These are phyloP conservation scores for Andrena minutula DNA, from an alignment of 2,888 invertebrate species.

Conservation along the genomic window DNA sequence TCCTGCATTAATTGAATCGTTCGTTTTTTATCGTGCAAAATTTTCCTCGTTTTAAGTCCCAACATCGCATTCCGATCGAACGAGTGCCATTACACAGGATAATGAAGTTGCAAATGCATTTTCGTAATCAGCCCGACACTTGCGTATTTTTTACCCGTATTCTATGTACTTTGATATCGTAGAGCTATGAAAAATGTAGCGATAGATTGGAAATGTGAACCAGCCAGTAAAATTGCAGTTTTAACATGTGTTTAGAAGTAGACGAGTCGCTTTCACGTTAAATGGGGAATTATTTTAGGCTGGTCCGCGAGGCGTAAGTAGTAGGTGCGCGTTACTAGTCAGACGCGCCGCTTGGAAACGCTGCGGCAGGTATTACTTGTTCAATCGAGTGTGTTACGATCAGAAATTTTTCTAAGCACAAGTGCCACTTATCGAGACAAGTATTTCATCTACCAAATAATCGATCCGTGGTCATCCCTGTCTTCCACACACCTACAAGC, in stretches of 20 bases:
- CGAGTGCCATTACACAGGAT: conserved; percentile 7
- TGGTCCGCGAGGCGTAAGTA: conserved; percentile 21
- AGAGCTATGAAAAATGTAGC: background rate
- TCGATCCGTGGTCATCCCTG: no score
- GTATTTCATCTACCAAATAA: no score
- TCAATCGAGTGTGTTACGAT: background rate
- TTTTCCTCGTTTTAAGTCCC: background rate
- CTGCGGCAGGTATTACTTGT: background rate
- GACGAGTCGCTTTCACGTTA: conserved; percentile 23
- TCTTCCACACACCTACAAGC: no score
- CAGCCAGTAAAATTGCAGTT: background rate
- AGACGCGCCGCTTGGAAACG: conserved; percentile 29
- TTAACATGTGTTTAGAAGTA: conserved; percentile 14
- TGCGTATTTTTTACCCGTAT: background rate
- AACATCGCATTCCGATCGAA: conserved; percentile 16
- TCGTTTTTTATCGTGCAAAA: conserved; percentile 27
- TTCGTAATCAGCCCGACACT: conserved; percentile 11
- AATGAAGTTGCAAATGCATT: background rate
- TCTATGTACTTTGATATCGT: background rate
- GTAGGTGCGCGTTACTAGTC: conserved; percentile 35
- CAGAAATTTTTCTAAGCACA: background rate
- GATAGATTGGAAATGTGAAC: background rate
- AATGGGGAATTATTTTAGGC: background rate
- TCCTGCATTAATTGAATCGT: conserved; percentile 40
- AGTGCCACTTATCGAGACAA: background rate